Evolutionary conservation across 2,888 invertebrate species (phyloP).

Genomic region (Allophyes oxyacanthae): DNA sequence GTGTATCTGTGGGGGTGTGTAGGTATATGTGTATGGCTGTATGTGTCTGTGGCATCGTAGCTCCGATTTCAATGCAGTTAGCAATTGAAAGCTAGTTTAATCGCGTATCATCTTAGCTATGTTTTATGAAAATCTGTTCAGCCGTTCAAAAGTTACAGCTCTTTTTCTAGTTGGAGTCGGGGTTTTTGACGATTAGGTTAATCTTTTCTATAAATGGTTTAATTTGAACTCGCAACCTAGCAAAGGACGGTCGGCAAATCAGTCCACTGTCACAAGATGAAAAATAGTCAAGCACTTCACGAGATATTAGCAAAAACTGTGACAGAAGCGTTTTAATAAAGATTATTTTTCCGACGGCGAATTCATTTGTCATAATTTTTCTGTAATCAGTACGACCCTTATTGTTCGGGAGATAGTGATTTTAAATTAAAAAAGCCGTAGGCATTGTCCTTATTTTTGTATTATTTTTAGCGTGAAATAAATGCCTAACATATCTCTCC

Average conservation of each 20-base stretch:
- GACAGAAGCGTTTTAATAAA: constrained; percentile 22
- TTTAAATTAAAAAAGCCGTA: constrained; percentile 83
- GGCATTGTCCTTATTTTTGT: constrained; percentile 74
- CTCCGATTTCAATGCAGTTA: too few relatives aligned
- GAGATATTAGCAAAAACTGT: constrained; percentile 9
- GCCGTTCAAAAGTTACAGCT: too few relatives aligned
- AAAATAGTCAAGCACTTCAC: background rate
- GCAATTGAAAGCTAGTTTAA: too few relatives aligned
- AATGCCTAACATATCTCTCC: constrained; percentile 6
- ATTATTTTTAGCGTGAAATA: constrained; percentile 22
- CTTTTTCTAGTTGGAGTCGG: too few relatives aligned
- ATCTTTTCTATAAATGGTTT: too few relatives aligned
- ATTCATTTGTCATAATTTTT: constrained; percentile 64
- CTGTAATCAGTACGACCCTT: constrained; percentile 68
- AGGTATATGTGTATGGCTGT: too few relatives aligned
- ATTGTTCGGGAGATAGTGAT: constrained; percentile 73
- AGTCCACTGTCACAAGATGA: constrained; percentile 4
- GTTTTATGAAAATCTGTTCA: too few relatives aligned
- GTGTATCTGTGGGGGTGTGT: too few relatives aligned
- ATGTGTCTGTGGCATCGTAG: too few relatives aligned
- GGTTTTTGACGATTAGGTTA: too few relatives aligned
- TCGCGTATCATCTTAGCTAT: too few relatives aligned
- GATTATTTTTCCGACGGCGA: constrained; percentile 51
- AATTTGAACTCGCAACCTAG: background rate
- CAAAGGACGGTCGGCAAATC: background rate